Conservation (phyloP, 2,888 invertebrate species). For the Drosophila bunnanda region DNA sequence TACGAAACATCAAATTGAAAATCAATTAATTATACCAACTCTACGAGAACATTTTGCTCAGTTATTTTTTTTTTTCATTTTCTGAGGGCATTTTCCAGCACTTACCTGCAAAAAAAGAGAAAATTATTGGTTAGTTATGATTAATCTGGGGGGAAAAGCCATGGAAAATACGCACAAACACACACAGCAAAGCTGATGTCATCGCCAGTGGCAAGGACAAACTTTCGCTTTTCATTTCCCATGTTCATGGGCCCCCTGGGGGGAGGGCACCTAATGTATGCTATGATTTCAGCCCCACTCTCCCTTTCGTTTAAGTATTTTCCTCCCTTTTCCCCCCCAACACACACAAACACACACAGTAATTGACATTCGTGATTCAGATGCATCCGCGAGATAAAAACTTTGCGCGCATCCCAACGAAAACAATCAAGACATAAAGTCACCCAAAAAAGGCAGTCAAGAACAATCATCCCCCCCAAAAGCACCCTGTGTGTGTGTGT, state of each 20-base stretch:
- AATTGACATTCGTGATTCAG: constrained; percentile 78
- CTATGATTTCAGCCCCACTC: constrained; percentile 42
- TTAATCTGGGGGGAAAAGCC: constrained; percentile 15
- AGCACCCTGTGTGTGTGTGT: constrained; percentile 6
- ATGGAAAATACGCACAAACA: constrained; percentile 5
- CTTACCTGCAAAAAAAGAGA: constrained; percentile 57
- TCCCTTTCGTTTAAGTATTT: constrained; percentile 4
- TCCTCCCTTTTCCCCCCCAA: constrained; percentile 10
- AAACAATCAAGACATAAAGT: constrained; percentile 73
- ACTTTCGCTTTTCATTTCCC: constrained; percentile 61
- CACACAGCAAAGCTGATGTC: constrained; percentile 48
- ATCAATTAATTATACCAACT: constrained; percentile 66
- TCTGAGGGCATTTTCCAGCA: constrained; percentile 13
- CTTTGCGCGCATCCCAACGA: constrained; percentile 60
- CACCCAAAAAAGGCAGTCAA: constrained; percentile 4
- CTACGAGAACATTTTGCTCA: constrained; percentile 8
- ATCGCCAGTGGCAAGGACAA: constrained; percentile 64
- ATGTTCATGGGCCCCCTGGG: neutral
- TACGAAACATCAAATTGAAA: constrained; percentile 48
- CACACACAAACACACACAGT: constrained; percentile 45
- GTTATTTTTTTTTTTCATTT: neutral
- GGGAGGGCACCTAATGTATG: constrained; percentile 65
- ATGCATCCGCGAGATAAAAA: constrained; percentile 61
- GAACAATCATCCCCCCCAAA: constrained; percentile 11
- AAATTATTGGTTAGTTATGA: constrained; percentile 26